Conservation (phyloP, 2,113 vertebrate genomes). For the Seriola aureovittata region DNA sequence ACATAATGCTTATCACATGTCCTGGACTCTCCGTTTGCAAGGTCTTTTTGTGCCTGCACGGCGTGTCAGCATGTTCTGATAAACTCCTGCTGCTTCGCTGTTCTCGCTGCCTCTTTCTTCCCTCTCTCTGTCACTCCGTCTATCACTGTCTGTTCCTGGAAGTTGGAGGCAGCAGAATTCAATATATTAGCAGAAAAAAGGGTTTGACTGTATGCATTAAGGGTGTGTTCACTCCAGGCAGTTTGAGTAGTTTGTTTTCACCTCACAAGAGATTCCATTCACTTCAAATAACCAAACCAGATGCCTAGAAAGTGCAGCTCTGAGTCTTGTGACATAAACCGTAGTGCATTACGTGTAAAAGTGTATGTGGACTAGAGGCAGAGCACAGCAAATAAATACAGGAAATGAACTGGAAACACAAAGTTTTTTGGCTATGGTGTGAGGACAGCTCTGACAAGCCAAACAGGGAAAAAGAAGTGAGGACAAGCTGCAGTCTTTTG, state of each 20-base stretch:
- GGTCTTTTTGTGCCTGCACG: background rate
- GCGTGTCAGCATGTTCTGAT: conserved; percentile 37
- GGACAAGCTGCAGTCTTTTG: background rate
- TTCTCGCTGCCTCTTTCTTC: background rate
- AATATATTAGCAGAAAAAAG: background rate
- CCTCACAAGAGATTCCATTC: background rate
- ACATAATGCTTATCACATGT: conserved; percentile 28
- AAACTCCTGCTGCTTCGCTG: background rate
- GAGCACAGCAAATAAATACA: background rate
- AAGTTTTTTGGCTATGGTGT: background rate
- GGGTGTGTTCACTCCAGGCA: conserved; percentile 12
- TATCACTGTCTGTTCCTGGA: background rate
- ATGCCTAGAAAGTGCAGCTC: background rate
- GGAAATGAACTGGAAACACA: background rate
- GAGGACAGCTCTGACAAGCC: background rate
- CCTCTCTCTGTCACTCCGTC: background rate
- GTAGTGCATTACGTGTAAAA: background rate
- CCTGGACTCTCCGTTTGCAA: conserved; percentile 3
- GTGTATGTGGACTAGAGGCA: background rate
- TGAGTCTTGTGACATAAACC: background rate
- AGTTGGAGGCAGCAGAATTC: background rate
- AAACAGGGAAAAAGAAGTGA: background rate
- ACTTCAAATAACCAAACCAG: conserved; percentile 33
- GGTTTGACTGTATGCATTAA: conserved; percentile 6
- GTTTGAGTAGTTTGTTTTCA: conserved; percentile 8